Conservation (phyloP, 1,140 invertebrate species). For the Drosophila nigromelanica region DNA sequence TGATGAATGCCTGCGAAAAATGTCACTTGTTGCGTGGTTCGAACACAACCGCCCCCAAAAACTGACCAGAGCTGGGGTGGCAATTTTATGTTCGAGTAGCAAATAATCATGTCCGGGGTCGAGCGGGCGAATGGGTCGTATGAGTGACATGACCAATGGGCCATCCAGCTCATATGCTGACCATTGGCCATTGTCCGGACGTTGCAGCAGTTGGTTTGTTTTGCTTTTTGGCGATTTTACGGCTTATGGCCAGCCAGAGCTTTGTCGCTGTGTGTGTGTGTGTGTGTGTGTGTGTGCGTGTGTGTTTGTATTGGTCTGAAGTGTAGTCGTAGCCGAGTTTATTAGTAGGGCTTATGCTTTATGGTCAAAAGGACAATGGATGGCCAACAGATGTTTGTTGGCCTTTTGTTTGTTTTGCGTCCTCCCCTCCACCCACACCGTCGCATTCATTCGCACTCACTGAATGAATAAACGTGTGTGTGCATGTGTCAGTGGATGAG, state of each 20-base stretch:
- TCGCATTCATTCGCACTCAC: constrained; percentile 27
- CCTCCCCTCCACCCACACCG: constrained; percentile 2
- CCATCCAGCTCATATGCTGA: constrained; percentile 38
- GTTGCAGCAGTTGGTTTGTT: constrained; percentile 68
- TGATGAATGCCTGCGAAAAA: constrained; percentile 77
- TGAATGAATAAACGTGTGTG: constrained; percentile 12
- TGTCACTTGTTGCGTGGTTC: constrained; percentile 78
- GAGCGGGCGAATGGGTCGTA: constrained; percentile 47
- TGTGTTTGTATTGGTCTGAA: constrained; percentile 38
- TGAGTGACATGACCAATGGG: constrained; percentile 75
- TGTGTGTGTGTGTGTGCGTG: constrained; percentile 36
- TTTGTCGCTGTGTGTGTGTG: constrained; percentile 15
- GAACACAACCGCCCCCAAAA: neutral
- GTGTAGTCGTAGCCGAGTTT: constrained; percentile 74
- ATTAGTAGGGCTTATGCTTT: constrained; percentile 81
- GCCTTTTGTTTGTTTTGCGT: constrained; percentile 67
- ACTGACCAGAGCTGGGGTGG: constrained; percentile 2
- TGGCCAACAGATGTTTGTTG: constrained; percentile 79
- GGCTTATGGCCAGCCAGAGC: constrained; percentile 75
- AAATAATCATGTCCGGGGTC: constrained; percentile 76
- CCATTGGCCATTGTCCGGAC: constrained; percentile 60
- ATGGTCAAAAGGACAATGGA: constrained; percentile 79
- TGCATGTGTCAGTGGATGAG: neutral
- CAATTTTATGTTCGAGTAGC: constrained; percentile 80
- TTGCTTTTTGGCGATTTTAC: constrained; percentile 82